A percentile compares a stretch with the other conserved stretches of the same genome.
Evolutionary conservation across 2,113 vertebrate species (phyloP).

Genomic region (Fulica atra): DNA sequence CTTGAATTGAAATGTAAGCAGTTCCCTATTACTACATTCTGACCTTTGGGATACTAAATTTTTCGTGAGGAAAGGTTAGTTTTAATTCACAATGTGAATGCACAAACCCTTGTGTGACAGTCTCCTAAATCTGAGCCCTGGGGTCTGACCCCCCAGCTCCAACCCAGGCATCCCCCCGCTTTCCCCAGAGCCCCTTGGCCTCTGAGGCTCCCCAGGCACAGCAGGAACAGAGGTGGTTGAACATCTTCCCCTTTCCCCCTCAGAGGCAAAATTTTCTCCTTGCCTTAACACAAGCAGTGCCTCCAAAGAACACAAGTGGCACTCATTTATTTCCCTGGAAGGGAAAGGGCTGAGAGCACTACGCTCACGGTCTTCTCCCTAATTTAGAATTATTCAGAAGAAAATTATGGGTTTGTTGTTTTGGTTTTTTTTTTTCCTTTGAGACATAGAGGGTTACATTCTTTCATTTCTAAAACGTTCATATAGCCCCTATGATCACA

Average conservation of each 20-base stretch:
- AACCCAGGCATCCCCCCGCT: fast-evolving
- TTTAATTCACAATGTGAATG: not conserved
- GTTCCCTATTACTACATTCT: not conserved
- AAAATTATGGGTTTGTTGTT: not conserved
- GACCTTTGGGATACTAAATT: not conserved
- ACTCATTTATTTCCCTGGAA: not conserved
- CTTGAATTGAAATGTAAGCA: not conserved
- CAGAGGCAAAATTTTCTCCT: not conserved
- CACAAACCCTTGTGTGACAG: fast-evolving
- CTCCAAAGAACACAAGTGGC: not conserved
- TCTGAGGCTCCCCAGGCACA: not conserved
- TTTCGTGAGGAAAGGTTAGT: not conserved
- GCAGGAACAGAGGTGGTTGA: not conserved
- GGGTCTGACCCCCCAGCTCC: not conserved
- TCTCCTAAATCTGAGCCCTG: not conserved
- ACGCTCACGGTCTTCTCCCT: not conserved
- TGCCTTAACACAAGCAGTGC: not conserved
- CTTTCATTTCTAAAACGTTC: not conserved
- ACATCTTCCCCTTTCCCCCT: not conserved
- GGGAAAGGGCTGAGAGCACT: not conserved
- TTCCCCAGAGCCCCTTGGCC: fast-evolving
- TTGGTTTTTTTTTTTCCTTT: not conserved
- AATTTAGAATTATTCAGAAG: not conserved
- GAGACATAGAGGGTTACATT: not conserved
- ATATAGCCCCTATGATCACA: not conserved